phyloP scores from a whole-genome alignment of 2,888 invertebrate species.

The Gisinianus flammeolus region DNA sequence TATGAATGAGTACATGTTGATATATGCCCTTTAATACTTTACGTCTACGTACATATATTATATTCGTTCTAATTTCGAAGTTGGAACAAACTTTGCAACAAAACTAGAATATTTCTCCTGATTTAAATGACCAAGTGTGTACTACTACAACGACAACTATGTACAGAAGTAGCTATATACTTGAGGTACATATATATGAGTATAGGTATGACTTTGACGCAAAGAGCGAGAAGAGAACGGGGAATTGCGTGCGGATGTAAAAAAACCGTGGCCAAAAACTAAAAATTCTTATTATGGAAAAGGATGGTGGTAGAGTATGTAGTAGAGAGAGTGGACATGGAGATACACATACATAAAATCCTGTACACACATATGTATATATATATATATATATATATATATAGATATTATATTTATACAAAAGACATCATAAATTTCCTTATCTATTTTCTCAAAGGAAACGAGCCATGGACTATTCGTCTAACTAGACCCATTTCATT shows the following conservation, averaged over 20 bases:
- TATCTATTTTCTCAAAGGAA: conserved; percentile 19
- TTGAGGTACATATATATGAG: neutral
- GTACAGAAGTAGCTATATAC: too few species aligned
- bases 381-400: neutral
- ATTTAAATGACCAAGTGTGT: too few species aligned
- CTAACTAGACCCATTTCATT: neutral
- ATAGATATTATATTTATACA: neutral
- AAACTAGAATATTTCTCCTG: too few species aligned
- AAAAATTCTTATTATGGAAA: neutral
- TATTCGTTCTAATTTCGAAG: too few species aligned
- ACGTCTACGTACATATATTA: too few species aligned
- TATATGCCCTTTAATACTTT: too few species aligned
- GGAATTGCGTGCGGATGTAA: neutral
- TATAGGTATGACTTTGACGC: neutral
- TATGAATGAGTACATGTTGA: too few species aligned
- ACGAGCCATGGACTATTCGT: neutral
- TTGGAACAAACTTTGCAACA: too few species aligned
- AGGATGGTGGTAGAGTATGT: neutral
- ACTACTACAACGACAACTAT: too few species aligned
- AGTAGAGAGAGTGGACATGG: too few species aligned
- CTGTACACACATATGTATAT: neutral
- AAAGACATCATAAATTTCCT: neutral
- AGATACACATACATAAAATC: neutral
- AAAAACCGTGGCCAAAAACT: neutral
- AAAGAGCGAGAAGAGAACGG: neutral